Conservation (phyloP, 1,140 invertebrate species). For the Hypothenemus hampei region DNA sequence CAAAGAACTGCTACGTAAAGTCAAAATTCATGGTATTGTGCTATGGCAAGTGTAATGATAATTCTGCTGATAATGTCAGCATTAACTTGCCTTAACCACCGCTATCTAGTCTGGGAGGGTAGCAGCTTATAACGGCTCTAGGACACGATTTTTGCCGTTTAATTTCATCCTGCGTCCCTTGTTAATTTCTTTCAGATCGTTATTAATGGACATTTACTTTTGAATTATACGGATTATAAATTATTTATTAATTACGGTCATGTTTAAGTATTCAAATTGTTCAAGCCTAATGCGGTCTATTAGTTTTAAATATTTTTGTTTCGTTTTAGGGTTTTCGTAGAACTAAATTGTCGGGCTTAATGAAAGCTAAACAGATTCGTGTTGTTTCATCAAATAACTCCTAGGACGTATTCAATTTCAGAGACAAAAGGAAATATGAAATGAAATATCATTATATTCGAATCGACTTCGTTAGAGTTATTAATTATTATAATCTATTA, state of each 20-base stretch:
- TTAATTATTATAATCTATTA: too few species aligned
- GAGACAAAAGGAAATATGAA: not conserved
- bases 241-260: too few species aligned
- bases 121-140: not conserved
- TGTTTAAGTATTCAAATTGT: too few species aligned
- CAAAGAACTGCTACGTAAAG: not conserved
- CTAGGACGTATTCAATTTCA: constrained; percentile 9
- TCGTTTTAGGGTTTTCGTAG: too few species aligned
- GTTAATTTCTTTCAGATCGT: too few species aligned
- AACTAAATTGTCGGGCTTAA: constrained; percentile 15
- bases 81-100: not conserved
- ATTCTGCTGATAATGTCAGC: not conserved
- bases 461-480: too few species aligned
- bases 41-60: not conserved
- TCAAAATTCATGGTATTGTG: not conserved
- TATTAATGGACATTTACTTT: too few species aligned
- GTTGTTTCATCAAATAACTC: constrained; percentile 12
- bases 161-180: too few species aligned
- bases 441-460: too few species aligned
- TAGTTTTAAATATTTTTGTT: too few species aligned
- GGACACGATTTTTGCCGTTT: not conserved
- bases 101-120: not conserved
- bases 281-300: too few species aligned
- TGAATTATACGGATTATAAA: too few species aligned
- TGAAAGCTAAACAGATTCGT: constrained; percentile 15